phyloP scores from a whole-genome alignment of 2,797 vertebrate genomes.

The Chelmon rostratus region DNA sequence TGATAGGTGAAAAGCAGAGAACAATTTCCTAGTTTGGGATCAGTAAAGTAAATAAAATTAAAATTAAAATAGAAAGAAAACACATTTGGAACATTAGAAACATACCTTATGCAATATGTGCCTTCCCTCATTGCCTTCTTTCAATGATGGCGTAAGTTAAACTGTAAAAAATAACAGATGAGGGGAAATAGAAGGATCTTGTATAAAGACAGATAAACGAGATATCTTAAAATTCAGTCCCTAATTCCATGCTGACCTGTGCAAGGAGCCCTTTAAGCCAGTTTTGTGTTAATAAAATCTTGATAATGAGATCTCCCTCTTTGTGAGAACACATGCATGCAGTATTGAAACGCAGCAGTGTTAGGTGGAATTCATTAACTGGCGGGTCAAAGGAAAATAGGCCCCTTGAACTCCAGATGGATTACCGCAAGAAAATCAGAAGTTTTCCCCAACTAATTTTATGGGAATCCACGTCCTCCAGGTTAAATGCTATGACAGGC shows the following conservation, averaged over 20 bases:
- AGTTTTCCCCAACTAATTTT: slow-evolving; percentile 43
- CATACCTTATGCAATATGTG: no score
- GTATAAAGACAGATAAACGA: background rate
- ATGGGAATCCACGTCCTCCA: slow-evolving; percentile 56
- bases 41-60: no score
- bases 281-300: background rate
- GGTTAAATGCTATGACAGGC: slow-evolving; percentile 58
- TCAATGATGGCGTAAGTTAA: background rate
- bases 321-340: background rate
- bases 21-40: no score
- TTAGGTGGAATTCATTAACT: slow-evolving; percentile 29
- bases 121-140: background rate
- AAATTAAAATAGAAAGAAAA: no score
- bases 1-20: no score
- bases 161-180: background rate
- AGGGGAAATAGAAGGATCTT: background rate
- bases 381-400: slow-evolving; percentile 29
- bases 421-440: slow-evolving; percentile 51
- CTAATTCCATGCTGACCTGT: background rate
- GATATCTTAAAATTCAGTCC: slow-evolving; percentile 2
- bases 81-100: no score
- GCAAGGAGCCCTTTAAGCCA: background rate
- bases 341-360: background rate
- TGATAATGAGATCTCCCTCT: background rate
- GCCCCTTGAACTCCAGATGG: slow-evolving; percentile 33